Evolutionary conservation across 23 tunicate species (phyloP).

Genomic region (Ciona savignyi): DNA sequence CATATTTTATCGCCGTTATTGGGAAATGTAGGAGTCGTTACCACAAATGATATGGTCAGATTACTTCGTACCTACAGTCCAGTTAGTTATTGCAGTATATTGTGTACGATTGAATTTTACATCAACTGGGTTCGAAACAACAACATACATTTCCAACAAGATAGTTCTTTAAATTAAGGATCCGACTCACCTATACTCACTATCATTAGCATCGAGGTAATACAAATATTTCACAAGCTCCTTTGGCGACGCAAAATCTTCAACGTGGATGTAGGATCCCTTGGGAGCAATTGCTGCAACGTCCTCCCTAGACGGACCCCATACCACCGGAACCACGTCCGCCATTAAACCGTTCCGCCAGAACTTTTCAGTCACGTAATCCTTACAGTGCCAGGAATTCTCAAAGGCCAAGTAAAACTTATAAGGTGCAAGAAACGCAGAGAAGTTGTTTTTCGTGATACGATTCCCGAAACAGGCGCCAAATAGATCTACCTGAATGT

Average conservation of each 20-base stretch:
- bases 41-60: too few species aligned
- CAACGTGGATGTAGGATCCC: conserved; percentile 41
- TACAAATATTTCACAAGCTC: conserved; percentile 32
- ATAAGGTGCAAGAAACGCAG: conserved; percentile 27
- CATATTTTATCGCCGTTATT: neutral
- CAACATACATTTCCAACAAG: too few species aligned
- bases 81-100: too few species aligned
- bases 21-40: too few species aligned
- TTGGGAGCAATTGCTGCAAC: conserved; percentile 52
- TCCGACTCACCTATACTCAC: conserved; percentile 15
- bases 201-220: conserved; percentile 42
- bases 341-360: conserved; percentile 47
- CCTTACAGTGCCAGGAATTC: conserved; percentile 71
- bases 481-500: conserved; percentile 14
- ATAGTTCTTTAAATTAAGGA: too few species aligned
- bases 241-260: conserved; percentile 37
- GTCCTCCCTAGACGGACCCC: conserved; percentile 67
- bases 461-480: conserved; percentile 38
- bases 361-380: conserved; percentile 72
- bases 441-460: conserved; percentile 14
- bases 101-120: too few species aligned
- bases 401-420: conserved; percentile 79
- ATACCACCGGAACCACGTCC: conserved; percentile 49
- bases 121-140: too few species aligned
- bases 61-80: too few species aligned